phyloP scores from a whole-genome alignment of 2,797 vertebrate species.

The Myripristis murdjan region DNA sequence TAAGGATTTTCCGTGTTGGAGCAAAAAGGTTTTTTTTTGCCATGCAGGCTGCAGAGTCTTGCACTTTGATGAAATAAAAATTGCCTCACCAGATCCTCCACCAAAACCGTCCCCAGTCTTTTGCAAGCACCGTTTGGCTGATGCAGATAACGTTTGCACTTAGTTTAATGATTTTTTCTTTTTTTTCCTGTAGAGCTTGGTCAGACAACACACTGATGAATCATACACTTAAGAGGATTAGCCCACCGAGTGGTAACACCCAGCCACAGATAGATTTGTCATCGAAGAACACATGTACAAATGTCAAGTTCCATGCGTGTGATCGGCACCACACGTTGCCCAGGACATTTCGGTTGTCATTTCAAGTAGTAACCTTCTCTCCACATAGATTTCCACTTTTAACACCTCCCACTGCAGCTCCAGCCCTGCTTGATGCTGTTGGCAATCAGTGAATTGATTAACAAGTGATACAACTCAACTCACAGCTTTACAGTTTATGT shows the following conservation, averaged over 20 bases:
- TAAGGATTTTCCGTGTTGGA: conserved; percentile 64
- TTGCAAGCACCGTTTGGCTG: conserved; percentile 26
- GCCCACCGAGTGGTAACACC: conserved; percentile 19
- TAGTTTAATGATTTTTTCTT: conserved; percentile 33
- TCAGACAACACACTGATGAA: conserved; percentile 26
- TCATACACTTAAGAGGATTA: conserved; percentile 49
- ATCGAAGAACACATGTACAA: conserved; percentile 26
- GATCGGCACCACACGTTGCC: conserved; percentile 25
- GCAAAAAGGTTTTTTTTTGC: not conserved
- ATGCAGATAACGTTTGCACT: conserved; percentile 22
- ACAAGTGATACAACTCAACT: not conserved
- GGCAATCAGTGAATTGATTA: not conserved
- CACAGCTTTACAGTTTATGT: too few relatives aligned
- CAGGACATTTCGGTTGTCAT: not conserved
- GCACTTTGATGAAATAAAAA: conserved; percentile 41
- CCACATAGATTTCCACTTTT: conserved; percentile 6
- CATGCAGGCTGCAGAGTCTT: conserved; percentile 30
- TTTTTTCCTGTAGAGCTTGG: conserved; percentile 3
- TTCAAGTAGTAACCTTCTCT: too few relatives aligned
- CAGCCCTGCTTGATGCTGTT: not conserved
- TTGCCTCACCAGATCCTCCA: conserved; percentile 14
- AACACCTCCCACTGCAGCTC: conserved; percentile 31
- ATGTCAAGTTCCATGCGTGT: conserved; percentile 33
- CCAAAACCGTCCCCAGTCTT: not conserved
- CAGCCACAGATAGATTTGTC: conserved; percentile 27